Conservation (phyloP, 1,140 invertebrate species). For the Pachypeltis micranthus region DNA sequence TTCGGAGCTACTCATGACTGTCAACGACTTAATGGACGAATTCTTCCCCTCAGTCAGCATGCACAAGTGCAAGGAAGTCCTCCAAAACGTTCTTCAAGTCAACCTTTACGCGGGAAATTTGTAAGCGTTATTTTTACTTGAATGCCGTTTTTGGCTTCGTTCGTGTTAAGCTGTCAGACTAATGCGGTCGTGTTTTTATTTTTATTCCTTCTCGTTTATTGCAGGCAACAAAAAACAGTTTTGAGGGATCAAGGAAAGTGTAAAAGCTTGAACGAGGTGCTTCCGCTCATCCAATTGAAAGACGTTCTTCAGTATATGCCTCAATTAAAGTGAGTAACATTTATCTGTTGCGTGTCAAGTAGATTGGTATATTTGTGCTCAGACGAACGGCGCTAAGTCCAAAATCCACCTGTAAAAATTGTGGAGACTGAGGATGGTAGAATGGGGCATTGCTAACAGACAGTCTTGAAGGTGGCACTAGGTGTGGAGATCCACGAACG, state of each 20-base stretch:
- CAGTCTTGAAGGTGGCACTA: no score
- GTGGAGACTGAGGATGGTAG: no score
- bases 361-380: no score
- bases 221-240: constrained; percentile 57
- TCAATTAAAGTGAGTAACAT: constrained; percentile 47
- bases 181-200: constrained; percentile 9
- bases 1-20: constrained; percentile 64
- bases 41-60: constrained; percentile 65
- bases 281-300: constrained; percentile 63
- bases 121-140: constrained; percentile 41
- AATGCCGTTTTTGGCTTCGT: not conserved
- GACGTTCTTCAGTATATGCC: constrained; percentile 73
- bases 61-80: constrained; percentile 57
- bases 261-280: constrained; percentile 45
- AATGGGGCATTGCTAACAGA: no score
- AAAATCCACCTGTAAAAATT: no score
- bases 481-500: no score
- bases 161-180: constrained; percentile 11
- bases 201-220: constrained; percentile 28
- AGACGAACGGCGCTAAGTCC: no score
- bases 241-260: constrained; percentile 59
- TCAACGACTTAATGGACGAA: constrained; percentile 63
- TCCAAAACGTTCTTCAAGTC: constrained; percentile 60
- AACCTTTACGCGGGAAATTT: constrained; percentile 68
- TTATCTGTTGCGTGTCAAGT: not conserved